A percentile compares a stretch with the other conserved stretches of the same genome.
Evolutionary conservation across 2,797 vertebrate genomes (phyloP).

Genomic region (Neomorphus geoffroyi): DNA sequence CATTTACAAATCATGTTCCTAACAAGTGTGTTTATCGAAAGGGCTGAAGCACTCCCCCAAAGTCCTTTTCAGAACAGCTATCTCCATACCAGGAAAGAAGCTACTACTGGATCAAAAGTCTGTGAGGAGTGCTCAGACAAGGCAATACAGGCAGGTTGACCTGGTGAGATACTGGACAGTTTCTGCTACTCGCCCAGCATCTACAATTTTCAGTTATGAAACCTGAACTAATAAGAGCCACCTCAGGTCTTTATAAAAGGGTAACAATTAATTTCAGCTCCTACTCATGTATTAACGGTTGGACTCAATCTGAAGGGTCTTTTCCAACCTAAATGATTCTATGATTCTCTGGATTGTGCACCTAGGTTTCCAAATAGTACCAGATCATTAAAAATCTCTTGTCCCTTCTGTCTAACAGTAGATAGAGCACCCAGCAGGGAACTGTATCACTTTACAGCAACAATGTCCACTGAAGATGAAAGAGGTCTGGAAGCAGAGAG

Average conservation of each 20-base stretch:
- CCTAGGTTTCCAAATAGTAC: background rate
- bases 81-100: background rate
- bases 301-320: no score
- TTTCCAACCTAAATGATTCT: no score
- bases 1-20: background rate
- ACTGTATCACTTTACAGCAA: background rate
- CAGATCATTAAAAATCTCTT: background rate
- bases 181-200: background rate
- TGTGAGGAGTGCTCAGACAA: background rate
- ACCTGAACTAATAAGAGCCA: background rate
- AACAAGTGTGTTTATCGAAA: background rate
- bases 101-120: background rate
- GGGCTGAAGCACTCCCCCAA: background rate
- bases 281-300: background rate
- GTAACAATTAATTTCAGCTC: background rate
- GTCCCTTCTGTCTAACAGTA: background rate
- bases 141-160: background rate
- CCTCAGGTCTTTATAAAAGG: background rate
- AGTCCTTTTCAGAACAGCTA: background rate
- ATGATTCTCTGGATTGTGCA: background rate
- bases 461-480: background rate
- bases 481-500: background rate
- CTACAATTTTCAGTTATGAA: background rate
- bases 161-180: background rate
- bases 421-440: background rate